Base-by-base conservation (phyloP, 1,140 invertebrate genomes). In the Cotesia vestalis region DNA sequence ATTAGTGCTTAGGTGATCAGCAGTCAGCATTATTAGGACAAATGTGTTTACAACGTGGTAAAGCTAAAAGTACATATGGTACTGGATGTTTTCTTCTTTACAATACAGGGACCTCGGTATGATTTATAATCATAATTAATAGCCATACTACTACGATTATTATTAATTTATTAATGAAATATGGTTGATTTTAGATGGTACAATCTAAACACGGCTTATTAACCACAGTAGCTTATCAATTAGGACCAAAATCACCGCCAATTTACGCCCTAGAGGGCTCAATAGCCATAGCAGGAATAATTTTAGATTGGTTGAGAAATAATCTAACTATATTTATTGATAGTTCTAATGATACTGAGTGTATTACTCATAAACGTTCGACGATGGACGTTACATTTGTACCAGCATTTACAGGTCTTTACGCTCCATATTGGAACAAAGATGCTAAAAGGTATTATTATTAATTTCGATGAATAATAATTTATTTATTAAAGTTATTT, bases 11-110 rank as follows among this genome's bases (percentile, higher is more conserved):
- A 75, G 96, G 96, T 17, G 96, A 98, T 86, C 96, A 98, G 83
- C 95, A 96, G 84, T 92, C 96, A 59, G 95, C 97, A 17, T 83
- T 99, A 60, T 90, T 99, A 59, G 97, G 97, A 12, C 97, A 99
- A 84, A 91, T 93, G 82, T 98, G 96, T 83, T 90, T 97, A 73
- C 91, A 89, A 73, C 91, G 91, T 78, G 97, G 97, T 1, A 93
- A 96, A 84, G 95, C 94, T 5, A 98, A 98, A 85, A 96, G 94
- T 84, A 98, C 96, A 52, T 95, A 95, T 85, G 96, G 98, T 0
- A 98, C 97, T 75, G 97, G 97, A 9, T 97, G 96, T 79, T 99
- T 99, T 86, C 88, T 99, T 61, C 87, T 99, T 4, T 95, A 96
- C 75, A 99, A 99, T 83, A 98, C 96, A 75, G 98, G 95, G 62